These are phyloP conservation scores for Paedocypris micromegethes DNA, from an alignment of 2,797 vertebrate genomes.

Conservation along the genomic window DNA sequence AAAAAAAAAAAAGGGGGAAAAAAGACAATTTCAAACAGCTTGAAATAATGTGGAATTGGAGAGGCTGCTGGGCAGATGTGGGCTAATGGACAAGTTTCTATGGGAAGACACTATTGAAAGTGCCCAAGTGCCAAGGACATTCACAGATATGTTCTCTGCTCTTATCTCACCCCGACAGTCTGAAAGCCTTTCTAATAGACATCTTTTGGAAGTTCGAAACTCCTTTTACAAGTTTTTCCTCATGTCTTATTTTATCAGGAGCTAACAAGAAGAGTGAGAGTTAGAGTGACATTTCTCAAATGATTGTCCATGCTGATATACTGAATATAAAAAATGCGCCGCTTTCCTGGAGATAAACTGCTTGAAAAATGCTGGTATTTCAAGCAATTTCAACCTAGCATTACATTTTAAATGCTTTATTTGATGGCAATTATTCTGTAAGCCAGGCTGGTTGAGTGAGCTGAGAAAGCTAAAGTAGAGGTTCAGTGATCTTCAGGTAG, in stretches of 20 bases:
- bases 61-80: constrained; percentile 18
- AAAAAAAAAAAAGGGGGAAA: background rate
- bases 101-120: constrained; percentile 23
- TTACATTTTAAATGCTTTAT: no score
- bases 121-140: constrained; percentile 46
- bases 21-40: background rate
- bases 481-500: no score
- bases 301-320: background rate
- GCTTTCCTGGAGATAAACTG: background rate
- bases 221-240: constrained; percentile 31
- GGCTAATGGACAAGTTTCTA: constrained; percentile 39
- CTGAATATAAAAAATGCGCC: background rate
- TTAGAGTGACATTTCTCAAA: background rate
- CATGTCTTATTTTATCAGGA: constrained; percentile 19
- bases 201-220: constrained; percentile 35
- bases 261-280: background rate
- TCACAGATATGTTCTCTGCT: constrained; percentile 36
- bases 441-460: no score
- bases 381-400: no score
- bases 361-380: background rate
- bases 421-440: no score
- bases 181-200: constrained; percentile 48
- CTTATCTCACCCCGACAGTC: constrained; percentile 40
- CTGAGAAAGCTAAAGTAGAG: no score
- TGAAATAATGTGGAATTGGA: background rate